A percentile compares a stretch with the other conserved stretches of the same genome.
Conservation (phyloP, 2,888 invertebrate genomes). For the Harpalus rubripes region DNA sequence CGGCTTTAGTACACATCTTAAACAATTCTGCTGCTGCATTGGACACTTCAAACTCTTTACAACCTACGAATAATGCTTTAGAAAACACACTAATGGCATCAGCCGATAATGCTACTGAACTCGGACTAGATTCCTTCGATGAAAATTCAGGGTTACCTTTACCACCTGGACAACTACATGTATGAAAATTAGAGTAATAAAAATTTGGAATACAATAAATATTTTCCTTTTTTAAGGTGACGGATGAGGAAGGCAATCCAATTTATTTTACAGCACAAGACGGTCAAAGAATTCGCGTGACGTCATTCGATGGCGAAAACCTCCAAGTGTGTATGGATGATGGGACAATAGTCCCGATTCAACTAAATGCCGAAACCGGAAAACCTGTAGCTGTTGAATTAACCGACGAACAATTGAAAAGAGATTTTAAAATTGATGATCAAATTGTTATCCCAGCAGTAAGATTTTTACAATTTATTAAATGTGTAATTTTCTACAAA, state of each 20-base stretch:
- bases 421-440: constrained; percentile 52
- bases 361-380: constrained; percentile 73
- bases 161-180: constrained; percentile 52
- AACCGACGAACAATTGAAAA: constrained; percentile 54
- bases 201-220: neutral
- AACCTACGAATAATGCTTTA: constrained; percentile 14
- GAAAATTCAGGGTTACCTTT: constrained; percentile 54
- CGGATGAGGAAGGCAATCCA: constrained; percentile 85
- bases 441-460: constrained; percentile 41
- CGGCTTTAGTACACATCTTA: constrained; percentile 75
- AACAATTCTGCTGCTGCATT: constrained; percentile 65
- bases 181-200: constrained; percentile 4
- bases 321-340: constrained; percentile 77
- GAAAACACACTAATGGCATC: constrained; percentile 35
- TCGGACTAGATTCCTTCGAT: constrained; percentile 52
- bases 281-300: constrained; percentile 82
- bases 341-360: constrained; percentile 76
- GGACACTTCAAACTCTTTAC: neutral
- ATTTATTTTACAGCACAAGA: constrained; percentile 85
- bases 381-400: constrained; percentile 70
- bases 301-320: constrained; percentile 79
- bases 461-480: neutral
- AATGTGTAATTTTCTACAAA: no score
- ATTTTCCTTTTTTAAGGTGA: constrained; percentile 77
- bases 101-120: constrained; percentile 18